A percentile compares a stretch with the other conserved stretches of the same genome.
phyloP scores from a whole-genome alignment of 2,797 vertebrate species.

The Corythornis leucogaster region DNA sequence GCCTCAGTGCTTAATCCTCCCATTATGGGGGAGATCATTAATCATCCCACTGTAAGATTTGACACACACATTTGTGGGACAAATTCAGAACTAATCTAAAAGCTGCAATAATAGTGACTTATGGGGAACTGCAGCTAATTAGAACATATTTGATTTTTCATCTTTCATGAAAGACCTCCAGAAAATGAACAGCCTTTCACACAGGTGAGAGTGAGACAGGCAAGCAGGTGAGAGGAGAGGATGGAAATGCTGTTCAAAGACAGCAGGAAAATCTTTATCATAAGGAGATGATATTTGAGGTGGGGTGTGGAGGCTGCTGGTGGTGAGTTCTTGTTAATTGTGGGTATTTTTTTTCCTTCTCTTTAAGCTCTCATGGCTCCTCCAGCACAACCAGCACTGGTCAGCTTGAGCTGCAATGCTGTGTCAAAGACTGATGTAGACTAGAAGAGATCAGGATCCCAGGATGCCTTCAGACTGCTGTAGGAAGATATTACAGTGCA shows the following conservation, averaged over 20 bases:
- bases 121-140: conserved; percentile 29
- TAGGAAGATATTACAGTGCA: rapidly evolving
- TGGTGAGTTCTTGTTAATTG: not conserved
- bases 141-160: conserved; percentile 28
- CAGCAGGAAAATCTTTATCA: not conserved
- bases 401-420: not conserved
- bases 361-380: not conserved
- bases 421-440: rapidly evolving
- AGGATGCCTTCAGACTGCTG: not conserved
- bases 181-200: conserved; percentile 9
- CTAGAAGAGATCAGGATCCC: not conserved
- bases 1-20: conserved; percentile 25
- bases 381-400: not conserved
- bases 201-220: not conserved
- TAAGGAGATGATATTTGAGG: not conserved
- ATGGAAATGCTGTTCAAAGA: not conserved
- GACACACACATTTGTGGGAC: not conserved
- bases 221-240: not conserved
- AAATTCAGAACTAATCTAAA: conserved; percentile 11
- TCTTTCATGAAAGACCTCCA: not conserved
- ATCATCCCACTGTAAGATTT: conserved; percentile 19
- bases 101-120: conserved; percentile 26
- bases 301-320: not conserved
- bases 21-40: not conserved
- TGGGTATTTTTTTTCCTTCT: not conserved